phyloP scores from a whole-genome alignment of 2,797 vertebrate species.

The Hozukius guyotensis region DNA sequence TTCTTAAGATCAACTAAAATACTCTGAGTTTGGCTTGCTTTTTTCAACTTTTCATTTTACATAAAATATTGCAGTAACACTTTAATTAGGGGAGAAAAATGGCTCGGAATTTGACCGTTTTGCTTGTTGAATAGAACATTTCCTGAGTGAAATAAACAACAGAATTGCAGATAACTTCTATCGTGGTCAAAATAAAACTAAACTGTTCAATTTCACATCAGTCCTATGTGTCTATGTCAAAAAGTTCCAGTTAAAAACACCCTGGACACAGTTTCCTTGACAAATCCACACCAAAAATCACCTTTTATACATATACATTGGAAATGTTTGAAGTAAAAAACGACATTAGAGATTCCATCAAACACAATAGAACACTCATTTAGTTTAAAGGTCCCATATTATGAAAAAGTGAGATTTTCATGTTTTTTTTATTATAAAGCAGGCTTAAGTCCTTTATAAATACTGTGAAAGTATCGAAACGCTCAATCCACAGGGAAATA shows the following conservation, averaged over 20 bases:
- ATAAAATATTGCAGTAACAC: background rate
- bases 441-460: no score
- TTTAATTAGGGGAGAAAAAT: rapidly evolving
- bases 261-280: background rate
- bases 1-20: rapidly evolving
- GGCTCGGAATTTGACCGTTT: background rate
- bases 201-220: background rate
- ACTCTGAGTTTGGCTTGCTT: background rate
- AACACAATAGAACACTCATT: background rate
- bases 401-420: no score
- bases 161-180: background rate
- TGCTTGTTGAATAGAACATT: background rate
- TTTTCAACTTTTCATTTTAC: background rate
- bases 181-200: background rate
- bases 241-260: background rate
- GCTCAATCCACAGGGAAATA: no score
- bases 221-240: background rate
- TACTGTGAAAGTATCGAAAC: no score
- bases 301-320: background rate
- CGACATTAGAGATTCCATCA: background rate
- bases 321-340: background rate
- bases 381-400: rapidly evolving
- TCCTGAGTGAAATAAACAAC: background rate
- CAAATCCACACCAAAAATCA: background rate
- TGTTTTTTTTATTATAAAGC: no score